Percentiles rank a stretch among this genome's conserved stretches.
Conservation (phyloP, 2,888 invertebrate genomes). For the Morpho achilles region DNA sequence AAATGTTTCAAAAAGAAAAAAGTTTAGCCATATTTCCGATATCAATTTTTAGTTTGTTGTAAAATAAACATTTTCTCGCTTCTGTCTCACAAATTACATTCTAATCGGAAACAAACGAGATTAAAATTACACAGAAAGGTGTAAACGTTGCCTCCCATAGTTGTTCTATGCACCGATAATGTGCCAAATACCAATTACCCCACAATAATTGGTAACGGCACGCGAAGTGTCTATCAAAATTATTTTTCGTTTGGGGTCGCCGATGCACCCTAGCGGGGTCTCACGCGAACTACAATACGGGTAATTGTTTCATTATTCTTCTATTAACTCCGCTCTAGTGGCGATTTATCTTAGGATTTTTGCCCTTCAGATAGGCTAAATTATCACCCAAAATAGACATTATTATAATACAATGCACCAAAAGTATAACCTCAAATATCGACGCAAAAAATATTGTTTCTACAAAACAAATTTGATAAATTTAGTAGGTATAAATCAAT, state of each 20-base stretch:
- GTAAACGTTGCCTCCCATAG: slow-evolving; percentile 60
- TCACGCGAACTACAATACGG: slow-evolving; percentile 65
- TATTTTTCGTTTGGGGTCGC: slow-evolving; percentile 61
- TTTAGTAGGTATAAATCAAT: no score
- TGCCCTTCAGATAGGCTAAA: slow-evolving; percentile 10
- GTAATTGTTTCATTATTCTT: slow-evolving; percentile 78
- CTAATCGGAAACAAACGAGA: slow-evolving; percentile 46
- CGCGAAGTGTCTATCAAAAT: slow-evolving; percentile 78
- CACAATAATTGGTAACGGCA: slow-evolving; percentile 63
- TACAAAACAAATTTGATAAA: no score
- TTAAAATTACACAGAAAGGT: slow-evolving; percentile 51
- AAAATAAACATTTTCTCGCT: neutral
- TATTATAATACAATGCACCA: no score
- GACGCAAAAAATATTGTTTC: no score
- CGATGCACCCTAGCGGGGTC: slow-evolving; percentile 51
- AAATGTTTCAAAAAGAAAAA: no score
- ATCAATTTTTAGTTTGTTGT: neutral
- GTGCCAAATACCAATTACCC: slow-evolving; percentile 70
- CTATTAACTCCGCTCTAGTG: slow-evolving; percentile 70
- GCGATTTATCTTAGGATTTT: slow-evolving; percentile 50
- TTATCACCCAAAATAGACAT: no score
- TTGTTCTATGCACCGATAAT: slow-evolving; percentile 65
- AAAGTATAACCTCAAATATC: no score
- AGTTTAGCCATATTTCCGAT: neutral
- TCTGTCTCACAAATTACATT: slow-evolving; percentile 2